phyloP scores from a whole-genome alignment of 1,140 invertebrate species.

The Drosophila obscura region DNA sequence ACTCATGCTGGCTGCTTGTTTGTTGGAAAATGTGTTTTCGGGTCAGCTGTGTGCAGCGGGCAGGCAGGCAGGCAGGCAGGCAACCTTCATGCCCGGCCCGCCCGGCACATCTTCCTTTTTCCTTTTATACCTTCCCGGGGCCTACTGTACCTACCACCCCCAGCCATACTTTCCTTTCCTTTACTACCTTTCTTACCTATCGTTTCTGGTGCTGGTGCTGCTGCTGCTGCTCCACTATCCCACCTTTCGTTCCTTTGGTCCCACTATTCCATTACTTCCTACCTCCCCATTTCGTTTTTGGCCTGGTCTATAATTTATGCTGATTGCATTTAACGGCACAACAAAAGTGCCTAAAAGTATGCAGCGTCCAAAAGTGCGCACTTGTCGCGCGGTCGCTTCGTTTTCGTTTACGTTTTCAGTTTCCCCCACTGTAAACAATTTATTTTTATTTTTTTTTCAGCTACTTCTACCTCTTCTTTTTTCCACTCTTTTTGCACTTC shows the following conservation, averaged over 20 bases:
- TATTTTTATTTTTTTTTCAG: constrained; percentile 67
- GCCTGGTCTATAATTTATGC: constrained; percentile 76
- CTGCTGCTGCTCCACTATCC: no score
- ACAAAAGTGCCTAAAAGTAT: constrained; percentile 49
- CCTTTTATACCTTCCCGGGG: not conserved
- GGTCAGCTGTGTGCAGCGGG: constrained; percentile 62
- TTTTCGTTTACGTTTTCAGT: constrained; percentile 3
- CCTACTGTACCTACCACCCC: not conserved
- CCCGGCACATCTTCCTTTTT: no score
- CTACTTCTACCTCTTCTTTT: constrained; percentile 25
- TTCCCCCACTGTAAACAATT: constrained; percentile 55
- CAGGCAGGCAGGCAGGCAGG: no score
- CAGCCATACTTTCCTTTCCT: no score
- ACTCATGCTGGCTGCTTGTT: constrained; percentile 13
- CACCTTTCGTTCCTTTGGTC: no score
- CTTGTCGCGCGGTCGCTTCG: constrained; percentile 58
- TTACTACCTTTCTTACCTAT: no score
- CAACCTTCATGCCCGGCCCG: constrained; percentile 21
- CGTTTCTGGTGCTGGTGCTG: no score
- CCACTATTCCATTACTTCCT: not conserved
- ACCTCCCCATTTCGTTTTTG: not conserved
- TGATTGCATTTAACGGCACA: constrained; percentile 75
- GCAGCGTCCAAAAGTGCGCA: constrained; percentile 62
- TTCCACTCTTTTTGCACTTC: constrained; percentile 17
- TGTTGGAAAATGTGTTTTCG: constrained; percentile 77